Conservation (phyloP, 1,140 invertebrate species). For the roundworm (Caenorhabditis elegans) region WBcel235 BX284605.5:4899501-4900000, state of each 20-base stretch:
- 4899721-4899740: background rate
- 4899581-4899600: background rate
- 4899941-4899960: background rate
- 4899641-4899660: background rate
- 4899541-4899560: background rate
- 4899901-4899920: background rate
- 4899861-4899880: background rate
- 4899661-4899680: background rate
- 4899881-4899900: background rate
- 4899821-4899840: background rate
- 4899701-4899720: background rate
- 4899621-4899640: background rate
- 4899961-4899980: background rate
- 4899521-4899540: background rate
- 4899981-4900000: background rate
- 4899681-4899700: background rate
- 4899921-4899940: background rate
- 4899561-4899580: background rate
- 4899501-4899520: background rate
- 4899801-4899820: background rate
- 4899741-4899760: conserved; percentile 11
- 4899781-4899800: no score
- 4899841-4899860: background rate
- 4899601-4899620: background rate
- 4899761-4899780: background rate